Percentiles rank a stretch among this genome's conserved stretches.
Conservation (phyloP, 2,797 vertebrate genomes). For the Ptychobarbus kaznakovi region DNA sequence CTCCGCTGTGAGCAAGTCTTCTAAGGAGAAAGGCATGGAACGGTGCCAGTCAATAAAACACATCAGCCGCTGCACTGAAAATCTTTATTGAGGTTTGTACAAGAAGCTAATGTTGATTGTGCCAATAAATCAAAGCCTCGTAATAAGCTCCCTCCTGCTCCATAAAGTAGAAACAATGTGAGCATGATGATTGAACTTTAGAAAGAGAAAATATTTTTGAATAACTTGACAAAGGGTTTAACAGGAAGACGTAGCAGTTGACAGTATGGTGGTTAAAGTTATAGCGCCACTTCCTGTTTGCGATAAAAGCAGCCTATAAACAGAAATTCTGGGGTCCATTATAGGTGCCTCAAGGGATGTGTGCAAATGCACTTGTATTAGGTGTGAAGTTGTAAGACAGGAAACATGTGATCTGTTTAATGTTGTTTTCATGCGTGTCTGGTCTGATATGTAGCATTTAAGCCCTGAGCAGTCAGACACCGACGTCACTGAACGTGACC, state of each 20-base stretch:
- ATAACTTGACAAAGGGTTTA: not conserved
- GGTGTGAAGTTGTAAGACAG: not conserved
- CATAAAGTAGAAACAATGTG: not conserved
- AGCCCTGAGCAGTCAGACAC: not conserved
- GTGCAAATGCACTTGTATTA: not conserved
- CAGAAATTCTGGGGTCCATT: not conserved
- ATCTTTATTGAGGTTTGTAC: not conserved
- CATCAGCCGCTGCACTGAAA: not conserved
- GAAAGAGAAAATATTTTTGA: not conserved
- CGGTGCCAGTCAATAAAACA: not conserved
- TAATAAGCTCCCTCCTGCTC: not conserved
- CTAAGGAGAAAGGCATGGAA: not conserved
- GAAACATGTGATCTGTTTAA: not conserved
- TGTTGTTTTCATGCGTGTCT: not conserved
- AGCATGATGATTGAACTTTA: not conserved
- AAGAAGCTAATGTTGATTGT: not conserved
- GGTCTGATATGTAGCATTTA: not conserved
- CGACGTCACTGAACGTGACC: not conserved
- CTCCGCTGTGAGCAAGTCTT: not conserved
- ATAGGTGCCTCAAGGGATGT: not conserved
- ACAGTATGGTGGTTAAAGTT: not conserved
- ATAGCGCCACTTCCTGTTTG: conserved; percentile 24
- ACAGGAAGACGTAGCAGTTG: not conserved
- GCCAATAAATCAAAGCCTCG: not conserved
- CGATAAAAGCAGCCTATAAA: not conserved